phyloP scores from a whole-genome alignment of 2,888 invertebrate genomes.

The Cantharis nigra region DNA sequence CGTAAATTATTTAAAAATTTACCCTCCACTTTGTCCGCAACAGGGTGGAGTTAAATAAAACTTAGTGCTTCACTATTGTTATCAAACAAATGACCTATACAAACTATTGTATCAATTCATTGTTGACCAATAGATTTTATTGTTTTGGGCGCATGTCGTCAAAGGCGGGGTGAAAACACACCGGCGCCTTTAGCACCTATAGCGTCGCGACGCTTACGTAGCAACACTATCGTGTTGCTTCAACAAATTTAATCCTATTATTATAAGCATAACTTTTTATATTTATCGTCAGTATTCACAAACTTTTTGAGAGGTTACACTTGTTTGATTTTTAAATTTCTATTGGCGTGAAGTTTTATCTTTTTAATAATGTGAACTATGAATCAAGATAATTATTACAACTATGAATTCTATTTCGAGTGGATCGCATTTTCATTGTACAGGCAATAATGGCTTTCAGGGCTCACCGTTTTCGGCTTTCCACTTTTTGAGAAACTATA shows the following conservation, averaged over 20 bases:
- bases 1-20: constrained; percentile 38
- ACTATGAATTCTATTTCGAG: constrained; percentile 39
- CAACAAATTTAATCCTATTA: constrained; percentile 16
- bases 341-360: constrained; percentile 8
- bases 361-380: constrained; percentile 10
- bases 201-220: constrained; percentile 47
- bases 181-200: constrained; percentile 35
- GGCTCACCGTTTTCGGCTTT: constrained; percentile 65
- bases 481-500: constrained; percentile 68
- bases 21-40: constrained; percentile 28
- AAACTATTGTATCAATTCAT: constrained; percentile 28
- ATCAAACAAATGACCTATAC: constrained; percentile 23
- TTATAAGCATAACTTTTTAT: background rate
- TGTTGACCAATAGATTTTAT: constrained; percentile 38
- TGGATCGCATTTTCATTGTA: constrained; percentile 44
- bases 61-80: constrained; percentile 33
- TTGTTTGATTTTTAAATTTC: background rate
- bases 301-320: background rate
- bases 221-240: constrained; percentile 38
- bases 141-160: constrained; percentile 43
- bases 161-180: constrained; percentile 43
- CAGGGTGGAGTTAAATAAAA: constrained; percentile 43
- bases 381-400: constrained; percentile 10
- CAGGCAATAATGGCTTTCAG: constrained; percentile 42
- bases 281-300: background rate